These are phyloP conservation scores for Notarius quadriscutis DNA, from an alignment of 2,113 vertebrate genomes.

Conservation along the genomic window DNA sequence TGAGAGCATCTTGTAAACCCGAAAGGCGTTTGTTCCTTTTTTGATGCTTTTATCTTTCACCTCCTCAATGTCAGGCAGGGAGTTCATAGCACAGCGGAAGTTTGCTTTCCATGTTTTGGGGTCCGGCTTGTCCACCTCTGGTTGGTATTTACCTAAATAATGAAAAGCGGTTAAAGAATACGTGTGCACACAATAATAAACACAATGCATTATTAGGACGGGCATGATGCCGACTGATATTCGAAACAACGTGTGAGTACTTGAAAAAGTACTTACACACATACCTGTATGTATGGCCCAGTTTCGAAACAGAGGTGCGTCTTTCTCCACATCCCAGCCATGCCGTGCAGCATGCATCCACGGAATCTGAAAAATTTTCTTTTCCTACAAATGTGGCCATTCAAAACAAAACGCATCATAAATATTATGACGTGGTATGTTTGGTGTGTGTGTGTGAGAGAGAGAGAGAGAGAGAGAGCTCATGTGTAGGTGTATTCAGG, in stretches of 20 bases:
- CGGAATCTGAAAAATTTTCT: slow-evolving; percentile 90
- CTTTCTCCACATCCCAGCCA: slow-evolving; percentile 89
- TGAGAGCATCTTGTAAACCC: slow-evolving; percentile 94
- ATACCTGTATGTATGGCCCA: slow-evolving; percentile 91
- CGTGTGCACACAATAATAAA: neutral
- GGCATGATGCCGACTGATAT: neutral
- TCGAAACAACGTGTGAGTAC: neutral
- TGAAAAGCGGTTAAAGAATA: neutral
- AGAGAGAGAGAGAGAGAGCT: neutral
- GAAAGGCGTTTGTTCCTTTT: slow-evolving; percentile 97
- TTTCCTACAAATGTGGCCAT: slow-evolving; percentile 73
- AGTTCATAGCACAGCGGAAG: slow-evolving; percentile 90
- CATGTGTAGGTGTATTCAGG: too few relatives aligned
- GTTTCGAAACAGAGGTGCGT: slow-evolving; percentile 86
- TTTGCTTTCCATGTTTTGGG: slow-evolving; percentile 92
- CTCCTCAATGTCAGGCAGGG: slow-evolving; percentile 87
- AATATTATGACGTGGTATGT: neutral
- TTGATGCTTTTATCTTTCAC: slow-evolving; percentile 92
- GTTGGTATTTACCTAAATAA: slow-evolving; percentile 82
- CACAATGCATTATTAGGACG: neutral
- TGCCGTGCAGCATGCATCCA: slow-evolving; percentile 90
- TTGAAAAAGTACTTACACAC: neutral
- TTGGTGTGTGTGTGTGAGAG: neutral
- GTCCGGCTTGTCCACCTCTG: slow-evolving; percentile 83
- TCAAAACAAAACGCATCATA: slow-evolving; percentile 18